A percentile compares a stretch with the other conserved stretches of the same genome.
These are phyloP conservation scores for Gadopsis marmoratus DNA, from an alignment of 2,797 vertebrate species.

Conservation along the genomic window DNA sequence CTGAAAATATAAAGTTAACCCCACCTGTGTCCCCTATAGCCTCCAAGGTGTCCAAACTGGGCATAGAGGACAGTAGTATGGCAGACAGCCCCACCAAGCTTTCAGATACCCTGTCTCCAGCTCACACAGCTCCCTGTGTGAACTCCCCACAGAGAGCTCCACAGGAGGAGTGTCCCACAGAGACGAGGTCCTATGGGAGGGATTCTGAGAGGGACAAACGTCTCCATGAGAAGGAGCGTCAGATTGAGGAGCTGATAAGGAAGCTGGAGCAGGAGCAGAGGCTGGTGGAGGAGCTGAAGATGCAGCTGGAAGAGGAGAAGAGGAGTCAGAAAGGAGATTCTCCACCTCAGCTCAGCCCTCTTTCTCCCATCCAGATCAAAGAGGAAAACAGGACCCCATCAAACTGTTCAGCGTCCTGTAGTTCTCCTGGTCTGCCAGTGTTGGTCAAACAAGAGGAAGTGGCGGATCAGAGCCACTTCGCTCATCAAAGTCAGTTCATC, in stretches of 20 bases:
- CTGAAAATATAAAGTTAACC: constrained; percentile 82
- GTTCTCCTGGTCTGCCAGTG: constrained; percentile 69
- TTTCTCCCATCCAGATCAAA: constrained; percentile 83
- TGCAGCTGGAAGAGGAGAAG: constrained; percentile 96
- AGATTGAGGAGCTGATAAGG: constrained; percentile 95
- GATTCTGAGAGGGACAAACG: constrained; percentile 94
- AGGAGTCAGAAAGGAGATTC: constrained; percentile 85
- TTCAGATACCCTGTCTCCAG: constrained; percentile 82
- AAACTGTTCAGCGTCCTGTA: constrained; percentile 63
- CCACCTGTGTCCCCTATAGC: constrained; percentile 91
- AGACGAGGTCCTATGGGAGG: constrained; percentile 84
- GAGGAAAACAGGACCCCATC: constrained; percentile 80
- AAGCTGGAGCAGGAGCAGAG: constrained; percentile 97
- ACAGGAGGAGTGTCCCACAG: constrained; percentile 74
- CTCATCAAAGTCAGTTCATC: constrained; percentile 65
- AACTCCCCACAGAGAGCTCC: constrained; percentile 75
- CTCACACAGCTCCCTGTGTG: constrained; percentile 24
- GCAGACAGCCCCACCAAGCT: constrained; percentile 84
- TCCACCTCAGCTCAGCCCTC: constrained; percentile 55
- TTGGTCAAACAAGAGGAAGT: constrained; percentile 88
- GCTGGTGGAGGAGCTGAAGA: constrained; percentile 95
- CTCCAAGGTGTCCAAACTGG: constrained; percentile 88
- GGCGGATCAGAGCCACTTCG: constrained; percentile 43
- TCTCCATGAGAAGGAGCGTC: constrained; percentile 95
- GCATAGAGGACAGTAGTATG: constrained; percentile 85